Evolutionary conservation across 2,888 invertebrate genomes (phyloP), one percentile per base, ranked within the genome.

Genomic region (Morpho helenor): DNA sequence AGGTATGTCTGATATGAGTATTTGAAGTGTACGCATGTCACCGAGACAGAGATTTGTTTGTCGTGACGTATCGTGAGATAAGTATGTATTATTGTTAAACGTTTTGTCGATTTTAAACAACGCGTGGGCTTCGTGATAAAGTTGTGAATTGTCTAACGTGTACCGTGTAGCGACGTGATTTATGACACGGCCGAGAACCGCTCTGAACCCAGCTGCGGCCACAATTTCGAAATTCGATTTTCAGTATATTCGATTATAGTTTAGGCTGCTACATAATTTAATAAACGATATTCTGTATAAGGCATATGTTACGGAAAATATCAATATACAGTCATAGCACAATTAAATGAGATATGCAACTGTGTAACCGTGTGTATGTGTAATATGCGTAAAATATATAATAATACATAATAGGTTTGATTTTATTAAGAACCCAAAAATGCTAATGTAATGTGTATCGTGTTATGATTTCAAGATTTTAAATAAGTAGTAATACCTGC

Each of bases 1-100:
- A 84, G 59, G 49, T 59, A 57, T 56, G 57, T 74, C 70, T 72
- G 78, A 73, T 73, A 75, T 66, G 71, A 69, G 66, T 81, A 78
- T 84, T 84, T 82, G 76, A 78, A 79, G 76, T 82, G 60, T 57
- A 80, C 78, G 75, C 74, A 75, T 84, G 84, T 82, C 79, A 82
- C 75, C 72, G 73, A 73, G 73, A 79, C 77, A 74, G 79, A 82
- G 89, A 89, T 89, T 89, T 87, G 80, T 85, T 75, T 80, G 68
- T 74, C 70, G 77, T 85, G 81, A 83, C 82, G 79, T 79, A 51
- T 57, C 60, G 55, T 59, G 49, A 65, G 66, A 68, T 66, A 67
- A 67, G 51, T 51, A 23, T 42, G 31, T 52, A 52, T 53, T 53
- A 52, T 39, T 49, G 31, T 57, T 61, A 51, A 59, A 56, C 53